Base-by-base conservation (phyloP, 2,113 vertebrate species). In the Seriola rivoliana region DNA sequence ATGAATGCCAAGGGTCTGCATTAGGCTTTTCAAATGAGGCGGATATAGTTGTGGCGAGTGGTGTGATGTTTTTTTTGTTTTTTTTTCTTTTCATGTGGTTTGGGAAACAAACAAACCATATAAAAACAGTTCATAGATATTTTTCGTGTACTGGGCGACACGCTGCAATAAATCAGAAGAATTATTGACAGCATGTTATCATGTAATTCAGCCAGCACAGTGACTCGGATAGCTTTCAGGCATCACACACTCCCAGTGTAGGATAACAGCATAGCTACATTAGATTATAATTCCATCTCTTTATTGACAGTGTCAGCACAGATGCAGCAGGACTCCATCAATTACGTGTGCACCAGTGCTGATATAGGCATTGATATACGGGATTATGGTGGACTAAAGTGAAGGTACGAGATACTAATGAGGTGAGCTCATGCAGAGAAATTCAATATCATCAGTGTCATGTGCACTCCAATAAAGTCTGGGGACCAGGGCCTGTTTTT, bases 401-500 rank as follows among this genome's bases (percentile, higher is more conserved):
- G 57, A 80, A 58, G 62, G 17, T 69, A 32, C 54, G 40, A 71
- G 71, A 79, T 55, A 42, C 60, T 59, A 74, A 78, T 78, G 58
- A 64, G 70, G 5, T 65, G 42, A 74, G 11, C 72, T 84, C 73
- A 81, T 68, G 77, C 72, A 42, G 60, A 62, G 75, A 71, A 75
- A 82, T 71, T 66, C 71, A 60, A 71, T 82, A 82, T 77, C 63
- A 63, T 75, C 54, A 86, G 70, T 75, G 85, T 38, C 46, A 14
- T 57, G 32, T n/a, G 19, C 42, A 74, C 70, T 64, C 1, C 52
- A 12, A 0, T 63, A 23, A 13, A 14, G 32, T 40, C n/a, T 29
- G 8, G 3, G 25, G 9, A 16, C 25, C 16, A 5, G 9, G 40
- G 50, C 17, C 29, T 21, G 13, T n/a, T 4, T 4, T 14, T 62